Percentiles rank a stretch among this genome's conserved stretches.
Evolutionary conservation across 2,113 vertebrate species (phyloP).

Genomic region (Gambusia affinis): DNA sequence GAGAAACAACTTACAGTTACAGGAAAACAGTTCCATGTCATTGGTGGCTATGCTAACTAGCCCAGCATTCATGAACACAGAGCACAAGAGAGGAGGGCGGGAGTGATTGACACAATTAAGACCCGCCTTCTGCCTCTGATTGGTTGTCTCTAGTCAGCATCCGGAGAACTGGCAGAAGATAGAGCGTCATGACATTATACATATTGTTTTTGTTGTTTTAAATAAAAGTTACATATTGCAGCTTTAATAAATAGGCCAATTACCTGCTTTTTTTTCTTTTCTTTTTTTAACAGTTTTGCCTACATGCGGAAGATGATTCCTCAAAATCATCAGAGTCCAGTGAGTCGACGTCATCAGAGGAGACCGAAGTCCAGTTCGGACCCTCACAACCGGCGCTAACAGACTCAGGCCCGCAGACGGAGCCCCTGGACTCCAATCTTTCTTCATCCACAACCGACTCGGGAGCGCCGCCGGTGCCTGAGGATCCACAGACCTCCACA

Average conservation of each 20-base stretch:
- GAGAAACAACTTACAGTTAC: too few relatives aligned
- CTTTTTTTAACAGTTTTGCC: slow-evolving; percentile 34
- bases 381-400: neutral
- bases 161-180: too few relatives aligned
- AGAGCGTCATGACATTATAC: too few relatives aligned
- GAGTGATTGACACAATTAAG: too few relatives aligned
- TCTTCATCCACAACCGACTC: neutral
- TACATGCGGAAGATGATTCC: slow-evolving; percentile 30
- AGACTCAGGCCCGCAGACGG: neutral
- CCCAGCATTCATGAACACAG: too few relatives aligned
- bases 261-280: neutral
- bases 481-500: slow-evolving; percentile 33
- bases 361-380: neutral
- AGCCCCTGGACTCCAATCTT: neutral
- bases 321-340: slow-evolving; percentile 54
- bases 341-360: slow-evolving; percentile 57
- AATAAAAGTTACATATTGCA: too few relatives aligned
- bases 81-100: too few relatives aligned
- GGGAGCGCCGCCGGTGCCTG: neutral
- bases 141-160: too few relatives aligned
- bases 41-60: too few relatives aligned
- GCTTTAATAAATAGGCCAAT: neutral
- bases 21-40: too few relatives aligned
- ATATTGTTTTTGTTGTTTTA: too few relatives aligned
- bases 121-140: too few relatives aligned